phyloP scores from a whole-genome alignment of 2,888 invertebrate species.

The Sycophila texana region DNA sequence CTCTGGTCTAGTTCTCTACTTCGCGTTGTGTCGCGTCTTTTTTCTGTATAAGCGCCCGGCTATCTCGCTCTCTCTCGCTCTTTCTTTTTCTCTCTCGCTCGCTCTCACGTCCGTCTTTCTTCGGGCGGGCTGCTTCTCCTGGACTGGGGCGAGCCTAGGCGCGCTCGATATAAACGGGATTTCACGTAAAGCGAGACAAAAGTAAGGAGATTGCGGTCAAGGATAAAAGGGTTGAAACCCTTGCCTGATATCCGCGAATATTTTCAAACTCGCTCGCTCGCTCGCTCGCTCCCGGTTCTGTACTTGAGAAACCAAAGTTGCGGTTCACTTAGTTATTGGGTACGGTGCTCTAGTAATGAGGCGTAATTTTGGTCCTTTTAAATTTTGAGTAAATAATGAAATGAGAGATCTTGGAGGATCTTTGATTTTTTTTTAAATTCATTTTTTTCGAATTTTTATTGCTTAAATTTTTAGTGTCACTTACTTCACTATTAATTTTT shows the following conservation, averaged over 20 bases:
- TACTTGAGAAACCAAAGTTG: constrained; percentile 53
- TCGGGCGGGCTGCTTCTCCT: background rate
- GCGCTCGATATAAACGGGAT: constrained; percentile 39
- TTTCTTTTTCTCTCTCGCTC: background rate
- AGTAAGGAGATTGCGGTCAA: constrained; percentile 58
- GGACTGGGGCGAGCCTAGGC: background rate
- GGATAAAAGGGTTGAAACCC: constrained; percentile 51
- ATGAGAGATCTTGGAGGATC: too few relatives aligned
- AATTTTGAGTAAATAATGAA: too few relatives aligned
- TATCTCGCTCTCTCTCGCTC: background rate
- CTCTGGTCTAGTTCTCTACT: background rate
- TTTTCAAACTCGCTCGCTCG: background rate
- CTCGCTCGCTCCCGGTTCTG: background rate
- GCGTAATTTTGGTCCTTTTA: too few relatives aligned
- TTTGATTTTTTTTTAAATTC: too few relatives aligned
- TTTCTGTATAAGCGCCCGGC: too few relatives aligned
- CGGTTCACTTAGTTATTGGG: constrained; percentile 44
- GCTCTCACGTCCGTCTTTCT: background rate
- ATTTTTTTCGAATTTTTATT: too few relatives aligned
- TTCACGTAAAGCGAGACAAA: constrained; percentile 54
- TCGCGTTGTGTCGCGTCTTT: background rate
- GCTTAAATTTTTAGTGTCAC: too few relatives aligned
- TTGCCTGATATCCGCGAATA: constrained; percentile 45
- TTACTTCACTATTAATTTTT: too few relatives aligned
- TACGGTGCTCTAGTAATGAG: background rate